phyloP scores from a whole-genome alignment of 2,113 vertebrate species.

The Apistogramma diplotaenia region DNA sequence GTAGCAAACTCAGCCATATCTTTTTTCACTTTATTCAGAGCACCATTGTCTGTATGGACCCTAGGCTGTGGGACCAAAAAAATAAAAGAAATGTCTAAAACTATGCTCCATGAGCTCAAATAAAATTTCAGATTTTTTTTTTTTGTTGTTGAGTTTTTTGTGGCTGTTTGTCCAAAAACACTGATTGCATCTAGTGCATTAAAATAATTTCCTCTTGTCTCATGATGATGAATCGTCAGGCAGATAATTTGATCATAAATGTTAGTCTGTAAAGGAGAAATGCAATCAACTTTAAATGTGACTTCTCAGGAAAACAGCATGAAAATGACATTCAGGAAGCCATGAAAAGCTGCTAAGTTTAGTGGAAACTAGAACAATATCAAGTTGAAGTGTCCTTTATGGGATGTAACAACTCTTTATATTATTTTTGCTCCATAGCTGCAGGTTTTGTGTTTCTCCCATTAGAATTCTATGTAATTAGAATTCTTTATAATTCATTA shows the following conservation, averaged over 20 bases:
- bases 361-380: background rate
- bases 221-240: background rate
- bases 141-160: conserved; percentile 32
- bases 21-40: conserved; percentile 26
- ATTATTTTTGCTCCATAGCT: background rate
- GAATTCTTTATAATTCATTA: too few relatives aligned
- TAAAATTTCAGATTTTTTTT: conserved; percentile 54
- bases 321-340: background rate
- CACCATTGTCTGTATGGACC: conserved; percentile 6
- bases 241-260: background rate
- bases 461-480: background rate
- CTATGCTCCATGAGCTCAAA: conserved; percentile 52
- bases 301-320: background rate
- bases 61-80: conserved; percentile 25
- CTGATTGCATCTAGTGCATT: background rate
- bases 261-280: background rate
- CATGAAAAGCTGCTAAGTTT: background rate
- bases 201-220: background rate
- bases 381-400: background rate
- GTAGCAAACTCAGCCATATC: conserved; percentile 38
- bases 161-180: background rate
- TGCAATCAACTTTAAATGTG: background rate
- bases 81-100: conserved; percentile 15
- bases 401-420: background rate
- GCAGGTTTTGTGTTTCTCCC: background rate